Evolutionary conservation across 2,797 vertebrate genomes (phyloP).

Genomic region (Fundulus diaphanus): DNA sequence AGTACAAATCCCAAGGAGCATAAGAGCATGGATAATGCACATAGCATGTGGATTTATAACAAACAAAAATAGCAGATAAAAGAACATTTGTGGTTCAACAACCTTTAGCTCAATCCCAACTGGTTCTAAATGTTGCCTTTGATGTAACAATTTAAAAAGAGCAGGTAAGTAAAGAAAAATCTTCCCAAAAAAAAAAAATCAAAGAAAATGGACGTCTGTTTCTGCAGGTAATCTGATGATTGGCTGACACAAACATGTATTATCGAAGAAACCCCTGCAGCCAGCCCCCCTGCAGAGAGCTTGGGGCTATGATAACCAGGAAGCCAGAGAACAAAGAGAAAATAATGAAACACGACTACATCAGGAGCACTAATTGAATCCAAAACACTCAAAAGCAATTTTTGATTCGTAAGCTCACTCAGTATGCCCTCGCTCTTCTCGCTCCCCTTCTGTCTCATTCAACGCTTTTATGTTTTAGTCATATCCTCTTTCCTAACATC

Average conservation of each 20-base stretch:
- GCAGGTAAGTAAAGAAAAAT: slow-evolving; percentile 43
- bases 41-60: neutral
- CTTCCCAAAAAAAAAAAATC: slow-evolving; percentile 15
- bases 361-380: slow-evolving; percentile 64
- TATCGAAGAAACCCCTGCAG: slow-evolving; percentile 78
- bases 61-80: neutral
- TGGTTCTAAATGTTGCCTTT: slow-evolving; percentile 17
- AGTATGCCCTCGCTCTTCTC: slow-evolving; percentile 32
- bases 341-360: slow-evolving; percentile 49
- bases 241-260: slow-evolving; percentile 62
- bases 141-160: slow-evolving; percentile 44
- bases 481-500: slow-evolving; percentile 29
- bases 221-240: slow-evolving; percentile 63
- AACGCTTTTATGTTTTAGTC: slow-evolving; percentile 37
- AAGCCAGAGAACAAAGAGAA: slow-evolving; percentile 63
- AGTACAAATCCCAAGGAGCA: neutral
- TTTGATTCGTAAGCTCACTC: slow-evolving; percentile 35
- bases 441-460: slow-evolving; percentile 21
- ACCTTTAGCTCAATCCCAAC: slow-evolving; percentile 22
- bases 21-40: neutral
- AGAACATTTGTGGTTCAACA: neutral
- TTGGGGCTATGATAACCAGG: slow-evolving; percentile 54
- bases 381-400: slow-evolving; percentile 58
- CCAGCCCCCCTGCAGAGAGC: slow-evolving; percentile 58
- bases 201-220: slow-evolving; percentile 39